Base-by-base conservation (phyloP, 2,888 invertebrate species). In the Orchesella flavescens region DNA sequence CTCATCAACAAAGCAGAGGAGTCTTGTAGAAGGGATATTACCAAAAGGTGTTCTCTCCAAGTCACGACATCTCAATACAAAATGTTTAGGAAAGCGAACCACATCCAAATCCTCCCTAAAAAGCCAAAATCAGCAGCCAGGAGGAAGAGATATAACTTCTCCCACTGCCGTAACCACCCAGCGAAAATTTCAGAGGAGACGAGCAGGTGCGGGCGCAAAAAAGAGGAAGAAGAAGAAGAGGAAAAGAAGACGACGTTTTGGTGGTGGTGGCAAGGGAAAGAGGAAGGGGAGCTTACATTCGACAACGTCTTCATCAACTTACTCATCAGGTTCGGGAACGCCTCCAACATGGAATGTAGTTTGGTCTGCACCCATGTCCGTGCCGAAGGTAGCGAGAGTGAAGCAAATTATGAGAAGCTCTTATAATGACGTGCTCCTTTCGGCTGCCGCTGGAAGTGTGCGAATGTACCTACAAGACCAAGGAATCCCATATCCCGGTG, bases 351-450 rank as follows among this genome's bases (percentile, higher is more conserved):
- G 88, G 87, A 85, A 86, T 46, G 90, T 91, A 49, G 89, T 90
- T n/a, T 92, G 92, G 91, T 91, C 92, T 1, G 90, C 91, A 13
- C 90, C 90, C 15, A 90, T 91, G 85, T 90, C 90, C 43, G 88
- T 92, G 43, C 89, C 90, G 65, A 90, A 90, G 83, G 89, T 91
- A 63, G 88, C 89, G 43, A 89, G 92, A 69, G 90, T 92, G 73
- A 92, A 92, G 87, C 92, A 92, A 88, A 92, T 92, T 46, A 92
- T 92, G 73, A 89, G 92, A 49, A 91, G 91, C 75, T 91, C 91
- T 1, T 89, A 92, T 63, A 92, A 92, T 86, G 92, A 92, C 87
- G 91, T 92, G 9, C 89, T 92, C 49, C 89, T 92, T 86, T 90
- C 92, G 0, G 91, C 92, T 1, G 89, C 91, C 10, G 91, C 92